Percentiles rank a stretch among this genome's conserved stretches.
Conservation (phyloP, 2,888 invertebrate species). For the Habroteleia sp. region DNA sequence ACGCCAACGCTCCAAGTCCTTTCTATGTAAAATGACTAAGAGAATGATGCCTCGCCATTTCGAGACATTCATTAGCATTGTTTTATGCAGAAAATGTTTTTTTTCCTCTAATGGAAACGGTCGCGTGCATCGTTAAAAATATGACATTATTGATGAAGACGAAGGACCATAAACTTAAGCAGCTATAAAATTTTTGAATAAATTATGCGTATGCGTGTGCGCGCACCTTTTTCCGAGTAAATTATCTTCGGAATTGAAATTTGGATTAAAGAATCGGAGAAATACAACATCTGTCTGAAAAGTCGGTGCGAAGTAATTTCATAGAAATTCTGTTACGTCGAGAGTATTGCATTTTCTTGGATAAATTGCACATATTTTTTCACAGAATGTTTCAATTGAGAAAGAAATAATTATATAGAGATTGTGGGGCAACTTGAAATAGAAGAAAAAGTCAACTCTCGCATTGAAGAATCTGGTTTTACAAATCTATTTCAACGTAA, state of each 20-base stretch:
- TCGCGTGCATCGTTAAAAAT: conserved; percentile 34
- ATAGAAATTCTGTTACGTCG: conserved; percentile 32
- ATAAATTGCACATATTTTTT: conserved; percentile 28
- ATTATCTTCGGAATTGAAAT: conserved; percentile 47
- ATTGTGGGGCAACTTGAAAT: not conserved
- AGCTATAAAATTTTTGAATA: conserved; percentile 24
- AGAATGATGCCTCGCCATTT: conserved; percentile 40
- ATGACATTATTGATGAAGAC: conserved; percentile 35
- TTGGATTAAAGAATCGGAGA: conserved; percentile 46
- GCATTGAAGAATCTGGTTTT: too few species aligned
- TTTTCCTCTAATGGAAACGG: conserved; percentile 8
- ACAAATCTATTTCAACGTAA: too few species aligned
- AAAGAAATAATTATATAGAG: conserved; percentile 30
- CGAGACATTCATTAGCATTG: conserved; percentile 51
- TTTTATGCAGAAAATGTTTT: conserved; percentile 33
- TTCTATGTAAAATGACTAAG: conserved; percentile 55
- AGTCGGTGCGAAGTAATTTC: conserved; percentile 44
- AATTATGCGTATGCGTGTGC: conserved; percentile 4
- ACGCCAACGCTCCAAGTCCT: conserved; percentile 60
- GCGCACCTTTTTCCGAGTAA: conserved; percentile 25
- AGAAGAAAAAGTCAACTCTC: too few species aligned
- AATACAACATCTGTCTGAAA: conserved; percentile 35
- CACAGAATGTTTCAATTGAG: conserved; percentile 20
- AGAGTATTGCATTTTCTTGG: conserved; percentile 39
- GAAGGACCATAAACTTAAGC: conserved; percentile 21